Conservation (phyloP, 2,113 vertebrate species). For the Macrotus californicus region DNA sequence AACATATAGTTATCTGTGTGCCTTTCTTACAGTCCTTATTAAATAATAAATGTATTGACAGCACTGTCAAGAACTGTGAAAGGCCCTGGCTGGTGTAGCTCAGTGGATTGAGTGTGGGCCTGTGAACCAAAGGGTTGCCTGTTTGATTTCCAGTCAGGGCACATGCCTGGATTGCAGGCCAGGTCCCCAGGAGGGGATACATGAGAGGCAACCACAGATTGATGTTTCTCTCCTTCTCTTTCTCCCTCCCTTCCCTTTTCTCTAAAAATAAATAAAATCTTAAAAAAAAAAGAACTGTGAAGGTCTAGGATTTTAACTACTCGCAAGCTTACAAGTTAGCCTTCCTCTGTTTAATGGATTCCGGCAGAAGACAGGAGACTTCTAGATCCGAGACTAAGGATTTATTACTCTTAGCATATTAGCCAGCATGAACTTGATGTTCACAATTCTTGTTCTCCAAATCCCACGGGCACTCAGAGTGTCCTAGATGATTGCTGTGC, state of each 20-base stretch:
- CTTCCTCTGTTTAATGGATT: neutral
- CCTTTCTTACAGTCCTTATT: neutral
- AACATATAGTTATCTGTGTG: neutral
- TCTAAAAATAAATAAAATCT: too few relatives aligned
- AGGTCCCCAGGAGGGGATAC: too few relatives aligned
- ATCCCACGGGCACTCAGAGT: neutral
- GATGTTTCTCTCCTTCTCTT: too few relatives aligned
- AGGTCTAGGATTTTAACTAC: neutral
- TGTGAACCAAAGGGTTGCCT: too few relatives aligned
- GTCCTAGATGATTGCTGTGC: neutral
- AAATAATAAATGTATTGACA: neutral
- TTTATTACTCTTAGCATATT: neutral
- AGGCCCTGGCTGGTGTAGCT: too few relatives aligned
- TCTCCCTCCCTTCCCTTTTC: too few relatives aligned
- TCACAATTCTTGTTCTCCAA: neutral
- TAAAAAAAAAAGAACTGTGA: neutral
- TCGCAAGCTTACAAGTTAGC: neutral
- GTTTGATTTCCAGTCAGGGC: too few relatives aligned
- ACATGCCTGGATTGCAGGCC: too few relatives aligned
- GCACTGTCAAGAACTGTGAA: neutral
- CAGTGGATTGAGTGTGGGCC: too few relatives aligned
- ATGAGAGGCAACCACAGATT: too few relatives aligned
- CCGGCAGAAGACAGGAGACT: neutral
- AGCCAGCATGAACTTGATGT: neutral
- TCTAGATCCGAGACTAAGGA: neutral